A percentile compares a stretch with the other conserved stretches of the same genome.
Conservation (phyloP, 2,797 vertebrate genomes). For the Sciurus carolinensis region DNA sequence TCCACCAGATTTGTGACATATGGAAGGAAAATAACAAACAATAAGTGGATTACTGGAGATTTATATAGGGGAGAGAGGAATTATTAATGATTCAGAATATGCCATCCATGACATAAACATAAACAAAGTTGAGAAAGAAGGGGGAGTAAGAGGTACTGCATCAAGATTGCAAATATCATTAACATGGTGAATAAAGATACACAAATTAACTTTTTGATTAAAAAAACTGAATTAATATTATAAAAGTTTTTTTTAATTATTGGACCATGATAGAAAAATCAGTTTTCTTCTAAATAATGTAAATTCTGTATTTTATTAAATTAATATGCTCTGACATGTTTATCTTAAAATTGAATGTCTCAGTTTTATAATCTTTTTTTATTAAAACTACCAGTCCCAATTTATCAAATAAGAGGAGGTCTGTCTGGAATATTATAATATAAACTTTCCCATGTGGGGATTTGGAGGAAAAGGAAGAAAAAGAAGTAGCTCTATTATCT, state of each 20-base stretch:
- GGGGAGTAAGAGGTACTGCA: neutral
- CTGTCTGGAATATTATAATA: neutral
- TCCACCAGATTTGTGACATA: neutral
- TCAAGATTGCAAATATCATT: slow-evolving; percentile 6
- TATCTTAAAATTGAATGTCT: neutral
- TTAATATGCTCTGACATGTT: neutral
- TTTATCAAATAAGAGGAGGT: neutral
- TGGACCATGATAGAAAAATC: neutral
- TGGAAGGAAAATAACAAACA: neutral
- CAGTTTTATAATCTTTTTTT: slow-evolving; percentile 1
- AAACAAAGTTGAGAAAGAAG: slow-evolving; percentile 11
- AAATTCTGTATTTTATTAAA: slow-evolving; percentile 47
- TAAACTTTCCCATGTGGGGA: neutral
- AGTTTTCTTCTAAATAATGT: neutral
- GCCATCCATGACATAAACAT: neutral
- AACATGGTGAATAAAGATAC: neutral
- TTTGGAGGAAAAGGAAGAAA: neutral
- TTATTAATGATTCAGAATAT: neutral
- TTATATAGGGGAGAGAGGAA: slow-evolving; percentile 28
- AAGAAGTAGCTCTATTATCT: neutral
- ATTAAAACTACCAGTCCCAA: neutral
- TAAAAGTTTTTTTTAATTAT: neutral
- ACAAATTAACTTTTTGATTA: neutral
- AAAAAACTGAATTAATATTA: neutral
- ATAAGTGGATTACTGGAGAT: neutral